A percentile compares a stretch with the other conserved stretches of the same genome.
Evolutionary conservation across 2,797 vertebrate species (phyloP).

Genomic region (Emydoidea blandingii): DNA sequence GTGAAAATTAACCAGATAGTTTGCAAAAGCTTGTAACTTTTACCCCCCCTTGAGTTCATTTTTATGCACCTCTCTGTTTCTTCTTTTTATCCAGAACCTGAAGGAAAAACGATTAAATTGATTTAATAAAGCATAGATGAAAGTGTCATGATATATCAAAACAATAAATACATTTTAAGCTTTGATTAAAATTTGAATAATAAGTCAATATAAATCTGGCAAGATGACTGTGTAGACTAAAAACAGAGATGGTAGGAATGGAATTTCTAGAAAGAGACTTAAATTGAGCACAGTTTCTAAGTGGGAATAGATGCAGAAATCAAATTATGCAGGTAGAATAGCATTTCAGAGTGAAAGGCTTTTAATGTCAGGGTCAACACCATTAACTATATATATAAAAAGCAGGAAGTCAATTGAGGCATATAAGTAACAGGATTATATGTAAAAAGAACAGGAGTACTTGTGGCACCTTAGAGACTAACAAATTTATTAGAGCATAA

Average conservation of each 20-base stretch:
- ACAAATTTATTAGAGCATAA: too few species aligned
- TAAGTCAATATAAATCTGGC: not conserved
- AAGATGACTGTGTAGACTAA: not conserved
- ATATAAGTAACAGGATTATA: slow-evolving; percentile 34
- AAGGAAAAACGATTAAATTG: not conserved
- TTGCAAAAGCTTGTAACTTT: not conserved
- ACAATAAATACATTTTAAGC: not conserved
- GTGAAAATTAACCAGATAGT: not conserved
- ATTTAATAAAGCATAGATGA: not conserved
- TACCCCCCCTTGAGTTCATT: not conserved
- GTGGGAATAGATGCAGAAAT: not conserved
- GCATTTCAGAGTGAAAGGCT: not conserved
- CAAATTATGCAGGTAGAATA: slow-evolving; percentile 12
- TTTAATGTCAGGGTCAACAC: not conserved
- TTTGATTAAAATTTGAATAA: not conserved
- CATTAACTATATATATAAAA: not conserved
- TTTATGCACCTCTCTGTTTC: not conserved
- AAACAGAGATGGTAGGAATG: not conserved
- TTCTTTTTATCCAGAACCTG: not conserved
- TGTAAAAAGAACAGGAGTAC: too few species aligned
- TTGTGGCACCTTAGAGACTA: too few species aligned
- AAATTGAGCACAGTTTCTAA: slow-evolving; percentile 1
- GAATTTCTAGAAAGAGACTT: not conserved
- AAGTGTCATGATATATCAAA: not conserved
- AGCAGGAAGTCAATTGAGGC: slow-evolving; percentile 4